Evolutionary conservation across 2,797 vertebrate species (phyloP).

Genomic region (Nyctalus aviator): DNA sequence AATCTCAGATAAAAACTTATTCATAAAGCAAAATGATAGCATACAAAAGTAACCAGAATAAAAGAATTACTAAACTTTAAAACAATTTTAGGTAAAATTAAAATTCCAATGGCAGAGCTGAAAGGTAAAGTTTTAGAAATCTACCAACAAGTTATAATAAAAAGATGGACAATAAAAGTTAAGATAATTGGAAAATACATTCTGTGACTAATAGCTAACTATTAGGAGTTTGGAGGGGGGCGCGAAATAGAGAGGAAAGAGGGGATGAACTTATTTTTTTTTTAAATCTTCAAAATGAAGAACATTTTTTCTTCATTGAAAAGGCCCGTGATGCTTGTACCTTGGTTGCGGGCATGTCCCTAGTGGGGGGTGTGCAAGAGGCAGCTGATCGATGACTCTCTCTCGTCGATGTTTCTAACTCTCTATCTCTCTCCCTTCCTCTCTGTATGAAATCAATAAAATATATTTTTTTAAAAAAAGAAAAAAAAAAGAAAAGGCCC

Average conservation of each 20-base stretch:
- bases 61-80: slow-evolving; percentile 16
- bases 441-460: too few species aligned
- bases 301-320: not conserved
- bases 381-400: too few species aligned
- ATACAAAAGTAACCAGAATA: not conserved
- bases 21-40: not conserved
- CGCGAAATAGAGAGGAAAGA: not conserved
- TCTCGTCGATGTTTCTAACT: too few species aligned
- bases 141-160: not conserved
- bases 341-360: too few species aligned
- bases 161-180: not conserved
- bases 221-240: not conserved
- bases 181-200: not conserved
- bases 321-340: not conserved
- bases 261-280: not conserved
- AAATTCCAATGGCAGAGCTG: not conserved
- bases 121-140: slow-evolving; percentile 18
- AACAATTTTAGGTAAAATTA: not conserved
- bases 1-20: not conserved
- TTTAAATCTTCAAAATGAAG: not conserved
- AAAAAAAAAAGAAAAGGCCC: too few species aligned
- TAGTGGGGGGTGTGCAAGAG: too few species aligned
- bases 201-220: not conserved
- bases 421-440: too few species aligned
- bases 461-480: too few species aligned